Conservation (phyloP, 2,888 invertebrate species). For the Ennomos erosarius region DNA sequence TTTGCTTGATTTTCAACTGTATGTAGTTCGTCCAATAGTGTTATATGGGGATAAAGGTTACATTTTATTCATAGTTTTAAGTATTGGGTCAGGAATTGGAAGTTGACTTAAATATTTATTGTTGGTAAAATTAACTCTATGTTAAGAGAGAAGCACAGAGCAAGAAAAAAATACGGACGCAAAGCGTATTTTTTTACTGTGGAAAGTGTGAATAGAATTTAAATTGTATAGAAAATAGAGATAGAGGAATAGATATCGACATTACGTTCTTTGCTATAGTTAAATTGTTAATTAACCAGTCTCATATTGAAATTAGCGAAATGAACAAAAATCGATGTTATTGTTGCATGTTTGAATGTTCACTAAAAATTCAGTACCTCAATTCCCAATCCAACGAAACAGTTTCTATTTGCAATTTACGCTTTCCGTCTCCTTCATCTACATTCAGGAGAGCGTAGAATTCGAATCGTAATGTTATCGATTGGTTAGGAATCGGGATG, state of each 20-base stretch:
- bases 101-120: constrained; percentile 37
- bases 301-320: constrained; percentile 24
- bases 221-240: constrained; percentile 22
- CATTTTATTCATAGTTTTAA: constrained; percentile 18
- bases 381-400: no score
- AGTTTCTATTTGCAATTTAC: no score
- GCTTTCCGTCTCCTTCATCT: no score
- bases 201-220: constrained; percentile 22
- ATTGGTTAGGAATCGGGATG: no score
- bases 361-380: no score
- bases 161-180: no score
- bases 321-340: constrained; percentile 1
- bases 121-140: constrained; percentile 34
- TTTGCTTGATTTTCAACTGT: constrained; percentile 40
- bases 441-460: no score
- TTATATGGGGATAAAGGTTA: constrained; percentile 21
- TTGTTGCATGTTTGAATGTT: not conserved
- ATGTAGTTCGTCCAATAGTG: constrained; percentile 47
- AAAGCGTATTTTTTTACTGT: no score
- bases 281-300: constrained; percentile 14
- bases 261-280: constrained; percentile 25
- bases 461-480: no score
- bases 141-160: constrained; percentile 16
- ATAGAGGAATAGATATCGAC: constrained; percentile 11
- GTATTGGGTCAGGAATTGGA: constrained; percentile 30